Evolutionary conservation across 1,140 invertebrate genomes (phyloP), one percentile per base, ranked within the genome.

Genomic region (Ptiloglossa arizonensis): DNA sequence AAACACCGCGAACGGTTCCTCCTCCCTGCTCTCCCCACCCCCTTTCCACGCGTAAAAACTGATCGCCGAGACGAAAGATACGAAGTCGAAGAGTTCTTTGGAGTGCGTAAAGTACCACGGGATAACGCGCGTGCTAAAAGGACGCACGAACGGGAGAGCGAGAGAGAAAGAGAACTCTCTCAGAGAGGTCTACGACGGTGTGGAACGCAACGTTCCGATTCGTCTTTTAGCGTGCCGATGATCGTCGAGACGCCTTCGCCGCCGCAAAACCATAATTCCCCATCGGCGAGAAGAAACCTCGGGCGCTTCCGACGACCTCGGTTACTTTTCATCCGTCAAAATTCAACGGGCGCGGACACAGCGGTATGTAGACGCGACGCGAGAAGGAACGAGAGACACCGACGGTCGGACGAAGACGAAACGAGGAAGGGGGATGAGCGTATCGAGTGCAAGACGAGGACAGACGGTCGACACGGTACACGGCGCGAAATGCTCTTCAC

Each of bases 401-500:
- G 62, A 57, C 50, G 75, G 75, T 24, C 9, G 69, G 59, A 63
- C 29, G 35, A 60, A 46, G 41, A 66, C 22, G 60, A 54, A 13
- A 72, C 19, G 57, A 50, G 63, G 74, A 63, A 80, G 27, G 48
- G 57, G 62, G 46, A 81, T 44, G 48, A 64, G 46, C 59, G 54
- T 64, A 73, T 35, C 52, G 52, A 15, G 8, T n/a, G 63, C n/a
- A 15, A 73, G 63, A 79, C 44, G 66, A 70, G 69, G 76, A 72
- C 44, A 63, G 48, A 76, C 62, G 44, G 19, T 60, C 8, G 59
- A 67, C 81, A 68, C 68, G 70, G 85, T 87, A 86, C 79, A 75
- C 84, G 86, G 84, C 85, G 87, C 85, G 86, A 87, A 90, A 89
- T 91, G 87, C 89, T 90, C 90, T 89, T 90, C 89, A 89, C 90